A percentile compares a stretch with the other conserved stretches of the same genome.
These are phyloP conservation scores for Temnothorax longispinosus DNA, from an alignment of 1,140 invertebrate genomes.

Conservation along the genomic window DNA sequence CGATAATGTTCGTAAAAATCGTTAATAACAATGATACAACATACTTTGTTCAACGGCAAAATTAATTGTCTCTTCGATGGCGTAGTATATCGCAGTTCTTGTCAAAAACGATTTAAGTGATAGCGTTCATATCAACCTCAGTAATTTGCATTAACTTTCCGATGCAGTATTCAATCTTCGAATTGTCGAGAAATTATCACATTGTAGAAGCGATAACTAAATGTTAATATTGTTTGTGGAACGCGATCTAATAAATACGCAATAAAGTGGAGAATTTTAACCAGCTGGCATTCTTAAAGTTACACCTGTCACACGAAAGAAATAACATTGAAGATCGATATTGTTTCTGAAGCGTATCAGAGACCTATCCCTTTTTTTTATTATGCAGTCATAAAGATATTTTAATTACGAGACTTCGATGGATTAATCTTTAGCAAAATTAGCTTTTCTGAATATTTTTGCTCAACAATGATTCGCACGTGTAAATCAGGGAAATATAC, in stretches of 20 bases:
- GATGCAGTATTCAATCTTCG: conserved; percentile 6
- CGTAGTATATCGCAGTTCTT: neutral
- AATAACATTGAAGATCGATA: neutral
- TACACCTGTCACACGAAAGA: neutral
- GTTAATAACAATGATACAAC: neutral
- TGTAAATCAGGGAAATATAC: neutral
- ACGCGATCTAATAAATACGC: conserved; percentile 28
- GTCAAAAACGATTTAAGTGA: neutral
- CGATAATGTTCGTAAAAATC: neutral
- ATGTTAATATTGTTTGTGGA: conserved; percentile 18
- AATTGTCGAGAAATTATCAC: neutral
- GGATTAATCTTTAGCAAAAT: neutral
- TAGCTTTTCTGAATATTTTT: neutral
- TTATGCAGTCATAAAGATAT: neutral
- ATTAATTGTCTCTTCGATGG: neutral
- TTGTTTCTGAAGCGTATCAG: too few species aligned
- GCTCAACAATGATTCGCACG: neutral
- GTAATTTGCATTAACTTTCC: conserved; percentile 2
- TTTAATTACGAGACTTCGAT: neutral
- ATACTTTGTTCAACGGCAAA: neutral
- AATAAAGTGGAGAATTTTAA: conserved; percentile 13
- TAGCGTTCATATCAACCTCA: neutral
- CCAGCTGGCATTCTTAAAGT: neutral
- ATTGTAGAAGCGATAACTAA: conserved; percentile 5
- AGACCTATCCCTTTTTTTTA: neutral